Base-by-base conservation (phyloP, 2,113 vertebrate species). In the Gambusia holbrooki region DNA sequence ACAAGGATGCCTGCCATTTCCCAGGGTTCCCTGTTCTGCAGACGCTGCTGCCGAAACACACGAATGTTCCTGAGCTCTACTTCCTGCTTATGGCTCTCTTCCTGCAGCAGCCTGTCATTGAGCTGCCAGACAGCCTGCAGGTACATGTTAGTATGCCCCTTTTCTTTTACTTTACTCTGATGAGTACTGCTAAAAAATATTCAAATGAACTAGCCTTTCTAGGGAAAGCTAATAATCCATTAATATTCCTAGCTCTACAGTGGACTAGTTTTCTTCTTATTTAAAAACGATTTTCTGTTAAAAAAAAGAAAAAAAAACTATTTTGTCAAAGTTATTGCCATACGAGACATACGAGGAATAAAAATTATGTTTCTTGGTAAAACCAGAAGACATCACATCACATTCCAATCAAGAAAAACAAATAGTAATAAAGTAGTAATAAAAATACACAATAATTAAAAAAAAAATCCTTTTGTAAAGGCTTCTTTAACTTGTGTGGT, bases 71-170 rank as follows among this genome's bases (percentile, higher is more conserved):
- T 1, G 97, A 98, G 29, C 96, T 99, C 69, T 99, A 99, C 90
- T 99, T 99, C 85, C 96, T 99, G 84, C 96, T 99, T 76, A 99
- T 99, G 98, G 97, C 97, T 1, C 93, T 99, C 51, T 98, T 99
- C 92, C 95, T 99, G 79, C 98, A 99, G 93, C 98, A 99, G 94
- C 98, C 98, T 0, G 96, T 98, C 90, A 97, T 94, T 32, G 96
- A 98, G 89, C 96, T 99, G 94, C 97, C 98, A 13, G 98, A 97
- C 93, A 97, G 97, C 93, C 96, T 98, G 92, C 98, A 99, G 97
- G 97, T 98, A 94, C 92, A 92, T 92, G 93, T 95, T 76, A 94
- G 94, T 93, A 92, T 81, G 62, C 79, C 69, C 71, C 25, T 22
- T 62, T 89, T 88, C 51, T 87, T 61, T 67, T 51, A 60, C 71